Evolutionary conservation across 2,797 vertebrate genomes (phyloP).

Genomic region (Amphiprion clarkii): DNA sequence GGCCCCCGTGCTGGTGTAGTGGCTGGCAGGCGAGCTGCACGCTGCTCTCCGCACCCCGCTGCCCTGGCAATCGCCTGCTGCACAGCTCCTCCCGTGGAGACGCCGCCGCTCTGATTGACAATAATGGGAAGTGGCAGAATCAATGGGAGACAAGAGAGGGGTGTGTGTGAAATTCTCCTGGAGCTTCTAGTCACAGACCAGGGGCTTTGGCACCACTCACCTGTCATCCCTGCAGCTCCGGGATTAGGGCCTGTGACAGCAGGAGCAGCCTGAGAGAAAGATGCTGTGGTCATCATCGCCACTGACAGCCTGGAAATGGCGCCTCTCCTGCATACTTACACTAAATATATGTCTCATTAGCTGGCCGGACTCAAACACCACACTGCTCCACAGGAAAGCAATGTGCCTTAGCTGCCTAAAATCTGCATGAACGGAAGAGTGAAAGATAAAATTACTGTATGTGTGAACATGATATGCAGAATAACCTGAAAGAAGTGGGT

Average conservation of each 20-base stretch:
- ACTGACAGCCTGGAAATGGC: slow-evolving; percentile 70
- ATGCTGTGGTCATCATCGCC: slow-evolving; percentile 64
- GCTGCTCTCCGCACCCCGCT: slow-evolving; percentile 67
- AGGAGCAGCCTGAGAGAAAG: slow-evolving; percentile 65
- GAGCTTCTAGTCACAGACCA: slow-evolving; percentile 81
- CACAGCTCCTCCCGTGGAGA: slow-evolving; percentile 71
- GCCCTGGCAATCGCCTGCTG: slow-evolving; percentile 66
- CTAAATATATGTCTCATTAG: slow-evolving; percentile 42
- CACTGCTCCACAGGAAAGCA: background rate
- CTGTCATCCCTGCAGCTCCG: slow-evolving; percentile 79
- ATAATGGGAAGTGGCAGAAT: slow-evolving; percentile 89
- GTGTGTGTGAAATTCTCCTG: slow-evolving; percentile 74
- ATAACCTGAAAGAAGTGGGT: slow-evolving; percentile 38
- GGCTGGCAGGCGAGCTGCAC: slow-evolving; percentile 64
- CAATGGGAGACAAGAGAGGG: slow-evolving; percentile 84
- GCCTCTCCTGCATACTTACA: slow-evolving; percentile 46
- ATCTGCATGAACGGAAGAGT: slow-evolving; percentile 8
- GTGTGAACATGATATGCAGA: slow-evolving; percentile 34
- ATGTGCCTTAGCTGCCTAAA: background rate
- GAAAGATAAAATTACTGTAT: slow-evolving; percentile 43
- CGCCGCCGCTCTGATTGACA: slow-evolving; percentile 83
- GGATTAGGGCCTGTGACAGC: slow-evolving; percentile 78
- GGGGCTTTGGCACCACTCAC: slow-evolving; percentile 78
- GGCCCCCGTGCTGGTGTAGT: slow-evolving; percentile 48
- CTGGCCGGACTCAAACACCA: background rate